phyloP scores from a whole-genome alignment of 2,888 invertebrate genomes.

The Metopia argyrocephala region DNA sequence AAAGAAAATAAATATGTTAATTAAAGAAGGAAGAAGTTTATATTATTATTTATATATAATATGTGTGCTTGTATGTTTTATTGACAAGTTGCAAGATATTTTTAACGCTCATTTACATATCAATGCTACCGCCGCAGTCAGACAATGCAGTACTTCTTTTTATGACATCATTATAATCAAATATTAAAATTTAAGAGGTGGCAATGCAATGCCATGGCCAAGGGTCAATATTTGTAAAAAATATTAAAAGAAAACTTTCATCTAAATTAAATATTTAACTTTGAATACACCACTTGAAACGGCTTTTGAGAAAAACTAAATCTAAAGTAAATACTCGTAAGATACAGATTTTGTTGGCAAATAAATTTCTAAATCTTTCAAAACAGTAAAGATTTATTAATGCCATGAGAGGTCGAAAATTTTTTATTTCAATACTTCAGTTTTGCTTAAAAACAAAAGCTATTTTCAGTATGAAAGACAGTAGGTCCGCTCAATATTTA shows the following conservation, averaged over 20 bases:
- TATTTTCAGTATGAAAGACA: too few relatives aligned
- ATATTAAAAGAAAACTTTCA: background rate
- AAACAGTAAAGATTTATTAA: too few relatives aligned
- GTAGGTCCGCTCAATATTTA: too few relatives aligned
- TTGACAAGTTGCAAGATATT: slow-evolving; percentile 29
- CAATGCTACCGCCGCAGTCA: slow-evolving; percentile 6
- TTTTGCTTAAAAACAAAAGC: too few relatives aligned
- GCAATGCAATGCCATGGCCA: background rate
- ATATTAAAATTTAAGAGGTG: background rate
- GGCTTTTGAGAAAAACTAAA: background rate
- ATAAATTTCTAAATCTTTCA: too few relatives aligned
- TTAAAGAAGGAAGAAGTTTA: slow-evolving; percentile 1
- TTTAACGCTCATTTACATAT: slow-evolving; percentile 18
- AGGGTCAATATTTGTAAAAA: slow-evolving; percentile 27
- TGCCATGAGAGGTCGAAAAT: too few relatives aligned
- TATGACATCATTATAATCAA: background rate
- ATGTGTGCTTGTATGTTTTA: too few relatives aligned
- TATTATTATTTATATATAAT: background rate
- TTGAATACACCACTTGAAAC: background rate
- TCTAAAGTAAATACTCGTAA: slow-evolving; percentile 12
- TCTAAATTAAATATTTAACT: background rate
- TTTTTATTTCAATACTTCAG: too few relatives aligned
- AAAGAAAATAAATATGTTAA: background rate
- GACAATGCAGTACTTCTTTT: background rate
- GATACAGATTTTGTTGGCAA: too few relatives aligned